phyloP scores from a whole-genome alignment of 2,113 vertebrate species.

The Misgurnus anguillicaudatus region DNA sequence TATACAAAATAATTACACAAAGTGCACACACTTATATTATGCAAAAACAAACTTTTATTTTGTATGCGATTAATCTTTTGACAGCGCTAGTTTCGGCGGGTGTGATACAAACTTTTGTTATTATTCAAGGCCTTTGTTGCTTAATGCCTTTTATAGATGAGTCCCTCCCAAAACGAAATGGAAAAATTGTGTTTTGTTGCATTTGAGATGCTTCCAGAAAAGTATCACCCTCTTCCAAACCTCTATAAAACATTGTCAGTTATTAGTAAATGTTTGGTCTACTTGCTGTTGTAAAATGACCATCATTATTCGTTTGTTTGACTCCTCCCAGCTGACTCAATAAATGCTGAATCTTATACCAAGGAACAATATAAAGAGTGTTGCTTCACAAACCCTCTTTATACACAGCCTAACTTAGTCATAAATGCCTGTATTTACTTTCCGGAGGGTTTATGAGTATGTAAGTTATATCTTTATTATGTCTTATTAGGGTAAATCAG shows the following conservation, averaged over 20 bases:
- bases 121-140: background rate
- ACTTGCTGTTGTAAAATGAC: constrained; percentile 30
- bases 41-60: too few relatives aligned
- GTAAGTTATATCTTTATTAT: constrained; percentile 37
- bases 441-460: constrained; percentile 31
- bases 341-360: background rate
- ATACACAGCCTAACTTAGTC: background rate
- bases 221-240: background rate
- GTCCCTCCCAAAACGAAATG: background rate
- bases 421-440: constrained; percentile 4
- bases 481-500: constrained; percentile 51
- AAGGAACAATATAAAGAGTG: constrained; percentile 23
- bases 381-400: constrained; percentile 24
- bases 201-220: background rate
- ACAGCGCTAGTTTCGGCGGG: too few relatives aligned
- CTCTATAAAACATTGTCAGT: background rate
- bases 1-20: too few relatives aligned
- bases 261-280: constrained; percentile 11
- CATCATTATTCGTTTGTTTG: constrained; percentile 39
- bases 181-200: background rate
- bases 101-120: too few relatives aligned
- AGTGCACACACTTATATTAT: too few relatives aligned
- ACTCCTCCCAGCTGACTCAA: constrained; percentile 22
- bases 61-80: too few relatives aligned
- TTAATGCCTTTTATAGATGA: background rate